phyloP scores from a whole-genome alignment of 2,888 invertebrate genomes.

The Pasiphila rectangulata region DNA sequence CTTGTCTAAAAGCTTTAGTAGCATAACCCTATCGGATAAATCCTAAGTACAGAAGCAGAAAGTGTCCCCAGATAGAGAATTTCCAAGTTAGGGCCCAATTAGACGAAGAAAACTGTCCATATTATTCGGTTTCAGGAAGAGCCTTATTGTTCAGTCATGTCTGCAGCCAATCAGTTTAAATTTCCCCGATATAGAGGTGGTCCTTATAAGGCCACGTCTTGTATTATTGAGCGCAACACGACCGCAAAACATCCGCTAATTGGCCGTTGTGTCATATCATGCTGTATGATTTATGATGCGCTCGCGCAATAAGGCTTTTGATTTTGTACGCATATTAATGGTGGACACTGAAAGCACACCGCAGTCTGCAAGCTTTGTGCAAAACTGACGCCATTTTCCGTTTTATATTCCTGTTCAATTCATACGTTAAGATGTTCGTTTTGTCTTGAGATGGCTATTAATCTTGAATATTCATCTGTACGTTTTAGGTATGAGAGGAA shows the following conservation, averaged over 20 bases:
- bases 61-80: slow-evolving; percentile 39
- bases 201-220: slow-evolving; percentile 52
- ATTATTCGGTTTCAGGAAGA: slow-evolving; percentile 48
- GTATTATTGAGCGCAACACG: slow-evolving; percentile 50
- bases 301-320: slow-evolving; percentile 20
- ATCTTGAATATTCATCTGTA: background rate
- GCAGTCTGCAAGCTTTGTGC: slow-evolving; percentile 12
- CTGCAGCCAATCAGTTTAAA: slow-evolving; percentile 71
- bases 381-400: slow-evolving; percentile 11
- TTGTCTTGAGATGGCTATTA: background rate
- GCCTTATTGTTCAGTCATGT: slow-evolving; percentile 67
- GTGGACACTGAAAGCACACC: slow-evolving; percentile 16
- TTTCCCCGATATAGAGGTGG: slow-evolving; percentile 61
- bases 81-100: slow-evolving; percentile 70
- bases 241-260: slow-evolving; percentile 63
- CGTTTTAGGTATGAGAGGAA: background rate
- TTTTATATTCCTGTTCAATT: slow-evolving; percentile 10
- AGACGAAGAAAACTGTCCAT: slow-evolving; percentile 54
- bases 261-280: slow-evolving; percentile 65
- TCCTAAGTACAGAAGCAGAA: slow-evolving; percentile 32
- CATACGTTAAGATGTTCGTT: background rate
- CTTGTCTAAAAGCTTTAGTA: slow-evolving; percentile 11
- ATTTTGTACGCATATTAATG: slow-evolving; percentile 25
- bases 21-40: slow-evolving; percentile 24
- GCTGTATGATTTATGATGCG: slow-evolving; percentile 52